Percentiles rank a stretch among this genome's conserved stretches.
phyloP scores from a whole-genome alignment of 2,888 invertebrate species.

The Drosophila greeni region DNA sequence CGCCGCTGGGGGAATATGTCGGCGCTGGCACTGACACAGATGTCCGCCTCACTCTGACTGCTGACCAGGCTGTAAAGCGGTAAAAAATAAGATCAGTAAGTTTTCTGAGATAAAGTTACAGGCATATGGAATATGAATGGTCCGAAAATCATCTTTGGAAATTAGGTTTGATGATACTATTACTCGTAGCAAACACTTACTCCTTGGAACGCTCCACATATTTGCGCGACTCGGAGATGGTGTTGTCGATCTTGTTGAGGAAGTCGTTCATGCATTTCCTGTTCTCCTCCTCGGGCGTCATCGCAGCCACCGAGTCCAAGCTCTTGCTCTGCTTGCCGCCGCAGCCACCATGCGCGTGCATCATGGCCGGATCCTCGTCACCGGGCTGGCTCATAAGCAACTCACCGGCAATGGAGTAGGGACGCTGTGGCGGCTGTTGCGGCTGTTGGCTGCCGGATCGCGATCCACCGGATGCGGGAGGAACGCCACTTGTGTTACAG shows the following conservation, averaged over 20 bases:
- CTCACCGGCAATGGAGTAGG: conserved; percentile 81
- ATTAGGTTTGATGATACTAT: background rate
- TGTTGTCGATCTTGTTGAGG: conserved; percentile 89
- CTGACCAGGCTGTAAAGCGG: conserved; percentile 66
- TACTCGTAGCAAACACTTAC: conserved; percentile 82
- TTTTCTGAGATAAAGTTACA: no score
- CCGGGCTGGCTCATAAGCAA: conserved; percentile 66
- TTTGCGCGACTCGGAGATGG: conserved; percentile 90
- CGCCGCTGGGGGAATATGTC: conserved; percentile 72
- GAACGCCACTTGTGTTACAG: conserved; percentile 46
- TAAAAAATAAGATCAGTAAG: background rate
- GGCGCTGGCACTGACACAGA: conserved; percentile 68
- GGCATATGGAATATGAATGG: no score
- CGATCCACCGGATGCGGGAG: conserved; percentile 31
- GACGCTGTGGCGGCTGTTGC: conserved; percentile 72
- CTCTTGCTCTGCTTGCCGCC: conserved; percentile 78
- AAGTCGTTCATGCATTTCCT: conserved; percentile 89
- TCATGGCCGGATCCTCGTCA: conserved; percentile 64
- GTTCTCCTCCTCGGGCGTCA: conserved; percentile 85
- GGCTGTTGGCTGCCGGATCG: conserved; percentile 50
- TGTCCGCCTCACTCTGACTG: conserved; percentile 76
- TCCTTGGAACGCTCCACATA: conserved; percentile 91
- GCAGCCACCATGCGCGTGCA: conserved; percentile 64
- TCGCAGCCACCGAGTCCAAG: conserved; percentile 80
- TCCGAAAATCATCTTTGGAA: no score